Base-by-base conservation (phyloP, 2,113 vertebrate genomes). In the Tretioscincus oriximinensis region DNA sequence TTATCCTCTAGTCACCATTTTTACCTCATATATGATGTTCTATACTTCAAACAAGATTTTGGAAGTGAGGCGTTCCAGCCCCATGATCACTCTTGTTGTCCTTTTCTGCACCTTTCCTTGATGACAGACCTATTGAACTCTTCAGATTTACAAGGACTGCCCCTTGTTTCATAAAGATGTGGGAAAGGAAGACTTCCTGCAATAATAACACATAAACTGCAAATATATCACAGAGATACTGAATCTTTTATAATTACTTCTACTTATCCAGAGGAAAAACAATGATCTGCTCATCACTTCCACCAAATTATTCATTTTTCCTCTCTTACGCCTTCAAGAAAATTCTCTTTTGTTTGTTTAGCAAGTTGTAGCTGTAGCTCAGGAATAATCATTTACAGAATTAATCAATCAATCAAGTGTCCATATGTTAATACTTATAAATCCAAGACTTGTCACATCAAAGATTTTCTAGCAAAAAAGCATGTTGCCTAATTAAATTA, bases 391-490 rank as follows among this genome's bases (percentile, higher is more conserved):
- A 87, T 81, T 93, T 91, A 90, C 81, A 83, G 73, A 90, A 90
- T 85, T 81, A 88, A 94, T 91, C 89, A 91, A 81, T 87, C 84
- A 83, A 89, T 93, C 90, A 90, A 73, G 88, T 81, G 75, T 91
- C 88, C 83, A 84, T 81, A 87, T 89, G 88, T 75, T 90, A 91
- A 91, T 85, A 72, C n/a, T 91, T 79, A 87, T 75, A 79, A 65
- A 90, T 87, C 81, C 69, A 81, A n/a, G 58, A 76, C 81, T 86
- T 93, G 87, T 88, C 85, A 90, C 87, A 93, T 91, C 88, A 92
- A 91, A 93, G 79, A 78, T 68, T n/a, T 45, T 81, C 49, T 78
- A 81, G 73, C 84, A 86, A 70, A 84, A 88, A 67, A 78, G 77
- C 82, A 76, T 61, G 35, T 84, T 78, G 58, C 76, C 76, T 82